Conservation (phyloP, 1,140 invertebrate species). For the Acromyrmex echinatior region DNA sequence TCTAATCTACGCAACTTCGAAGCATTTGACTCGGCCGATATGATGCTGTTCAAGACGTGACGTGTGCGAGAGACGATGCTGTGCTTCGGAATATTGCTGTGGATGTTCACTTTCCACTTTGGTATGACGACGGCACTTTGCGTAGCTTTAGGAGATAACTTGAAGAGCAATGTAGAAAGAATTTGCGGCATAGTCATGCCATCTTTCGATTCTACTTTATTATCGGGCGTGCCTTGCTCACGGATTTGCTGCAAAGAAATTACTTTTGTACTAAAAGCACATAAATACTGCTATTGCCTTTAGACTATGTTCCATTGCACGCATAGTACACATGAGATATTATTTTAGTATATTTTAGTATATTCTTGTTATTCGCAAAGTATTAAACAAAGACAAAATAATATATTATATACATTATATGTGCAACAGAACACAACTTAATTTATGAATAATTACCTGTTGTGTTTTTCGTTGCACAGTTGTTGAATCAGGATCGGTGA, state of each 20-base stretch:
- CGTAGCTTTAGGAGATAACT: constrained; percentile 76
- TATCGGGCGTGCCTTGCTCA: background rate
- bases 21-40: constrained; percentile 87
- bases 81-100: constrained; percentile 85
- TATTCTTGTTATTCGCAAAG: too few relatives aligned
- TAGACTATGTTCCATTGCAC: background rate
- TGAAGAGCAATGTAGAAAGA: constrained; percentile 80
- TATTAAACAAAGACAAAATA: too few relatives aligned
- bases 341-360: too few relatives aligned
- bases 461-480: constrained; percentile 7
- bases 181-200: constrained; percentile 80
- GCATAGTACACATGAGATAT: too few relatives aligned
- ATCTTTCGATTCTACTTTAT: constrained; percentile 64
- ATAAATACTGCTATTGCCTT: background rate
- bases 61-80: constrained; percentile 89
- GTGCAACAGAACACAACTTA: background rate
- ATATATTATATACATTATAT: too few relatives aligned
- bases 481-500: background rate
- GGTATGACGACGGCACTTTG: constrained; percentile 72
- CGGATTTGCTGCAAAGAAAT: constrained; percentile 24
- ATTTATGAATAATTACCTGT: constrained; percentile 19
- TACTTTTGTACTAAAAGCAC: background rate
- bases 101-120: constrained; percentile 84
- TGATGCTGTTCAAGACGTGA: constrained; percentile 90
- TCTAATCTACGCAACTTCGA: constrained; percentile 89